Base-by-base conservation (phyloP, 2,113 vertebrate genomes). In the Heterotis niloticus region DNA sequence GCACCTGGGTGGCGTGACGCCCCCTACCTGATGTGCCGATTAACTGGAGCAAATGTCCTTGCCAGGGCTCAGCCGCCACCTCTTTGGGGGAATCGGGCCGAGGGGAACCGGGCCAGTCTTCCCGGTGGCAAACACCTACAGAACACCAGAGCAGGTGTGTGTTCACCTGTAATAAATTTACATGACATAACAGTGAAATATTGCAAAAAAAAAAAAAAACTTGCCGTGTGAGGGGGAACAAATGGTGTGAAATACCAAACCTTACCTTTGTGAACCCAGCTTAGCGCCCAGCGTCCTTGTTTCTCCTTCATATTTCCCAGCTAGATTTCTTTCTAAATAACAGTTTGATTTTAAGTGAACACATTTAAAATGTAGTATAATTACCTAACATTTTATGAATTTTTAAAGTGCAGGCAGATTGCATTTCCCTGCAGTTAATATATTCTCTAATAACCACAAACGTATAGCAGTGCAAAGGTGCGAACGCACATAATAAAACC, bases 401-500 rank as follows among this genome's bases (percentile, higher is more conserved):
- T 44, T 44, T 44, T 44, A 44, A 44, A 62, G 20, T 62, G 12
- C 2, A 14, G 20, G 59, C 13, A 62, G 10, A 62, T 14, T 62
- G 59, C n/a, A 54, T 59, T 74, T 74, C 23, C 71, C 69, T 20
- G 54, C 54, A 72, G 34, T 54, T 72, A 51, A 20, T 72, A 54
- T 72, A 23, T 51, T 51, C 23, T 72, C 54, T 72, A 72, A 87
- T 81, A 57, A 83, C 79, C 28, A 77, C 77, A 82, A 80, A 82
- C 86, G 84, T 87, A n/a, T 81, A n/a, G 34, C 34, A 72, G 51
- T 81, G 84, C 81, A 88, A 88, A 84, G 87, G 90, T 89, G 90
- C 89, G 85, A 87, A 90, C 85, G 84, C 80, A 54, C 83, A 90
- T 86, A 90, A 88, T 87, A 87, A 84, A 87, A 87, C 80, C 86